phyloP scores from a whole-genome alignment of 2,113 vertebrate species.

The Piliocolobus tephrosceles region DNA sequence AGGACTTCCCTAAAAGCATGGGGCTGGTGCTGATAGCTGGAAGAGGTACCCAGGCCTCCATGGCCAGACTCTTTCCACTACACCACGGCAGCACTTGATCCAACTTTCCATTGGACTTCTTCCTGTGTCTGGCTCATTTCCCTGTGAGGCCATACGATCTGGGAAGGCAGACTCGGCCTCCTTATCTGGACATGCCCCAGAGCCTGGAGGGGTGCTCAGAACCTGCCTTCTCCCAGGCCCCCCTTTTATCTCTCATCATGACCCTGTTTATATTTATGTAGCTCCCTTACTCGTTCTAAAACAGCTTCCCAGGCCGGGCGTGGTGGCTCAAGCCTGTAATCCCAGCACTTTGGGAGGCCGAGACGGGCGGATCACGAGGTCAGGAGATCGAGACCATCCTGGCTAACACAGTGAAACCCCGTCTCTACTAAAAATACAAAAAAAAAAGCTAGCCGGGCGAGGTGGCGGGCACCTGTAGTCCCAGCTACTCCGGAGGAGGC shows the following conservation, averaged over 20 bases:
- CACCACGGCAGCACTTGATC: neutral
- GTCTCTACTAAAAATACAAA: too few relatives aligned
- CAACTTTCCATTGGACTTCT: constrained; percentile 63
- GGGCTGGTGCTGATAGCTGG: neutral
- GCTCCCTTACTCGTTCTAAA: neutral
- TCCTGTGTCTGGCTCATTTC: constrained; percentile 62
- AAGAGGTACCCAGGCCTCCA: neutral
- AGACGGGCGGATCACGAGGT: too few relatives aligned
- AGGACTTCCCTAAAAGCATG: neutral
- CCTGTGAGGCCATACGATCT: constrained; percentile 34
- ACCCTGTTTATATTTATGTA: neutral
- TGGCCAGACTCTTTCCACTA: constrained; percentile 44
- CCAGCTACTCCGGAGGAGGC: too few relatives aligned
- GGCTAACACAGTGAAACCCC: too few relatives aligned
- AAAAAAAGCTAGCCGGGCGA: too few relatives aligned
- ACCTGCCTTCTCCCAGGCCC: neutral
- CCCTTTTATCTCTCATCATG: neutral
- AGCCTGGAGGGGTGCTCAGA: neutral
- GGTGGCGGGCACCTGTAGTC: too few relatives aligned
- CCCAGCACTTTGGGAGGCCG: too few relatives aligned
- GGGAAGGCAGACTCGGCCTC: constrained; percentile 46
- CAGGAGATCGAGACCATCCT: too few relatives aligned
- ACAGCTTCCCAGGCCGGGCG: neutral
- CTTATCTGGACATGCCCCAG: constrained; percentile 59
- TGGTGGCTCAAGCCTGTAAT: too few relatives aligned